Percentiles rank a stretch among this genome's conserved stretches.
Evolutionary conservation across 1,140 invertebrate species (phyloP).

Genomic region (Eumaeus atala): DNA sequence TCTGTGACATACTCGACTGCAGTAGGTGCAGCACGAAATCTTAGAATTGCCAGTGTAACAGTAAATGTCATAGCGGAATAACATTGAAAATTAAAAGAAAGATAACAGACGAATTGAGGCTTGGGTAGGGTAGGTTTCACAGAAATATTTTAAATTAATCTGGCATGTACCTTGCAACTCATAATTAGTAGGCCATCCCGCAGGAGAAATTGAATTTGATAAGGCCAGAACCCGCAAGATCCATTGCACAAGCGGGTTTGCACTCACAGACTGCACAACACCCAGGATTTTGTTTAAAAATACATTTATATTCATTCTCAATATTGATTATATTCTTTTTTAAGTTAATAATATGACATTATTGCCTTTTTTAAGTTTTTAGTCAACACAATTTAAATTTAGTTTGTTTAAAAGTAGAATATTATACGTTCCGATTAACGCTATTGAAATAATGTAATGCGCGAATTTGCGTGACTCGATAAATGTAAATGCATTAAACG

Average conservation of each 20-base stretch:
- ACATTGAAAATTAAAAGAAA: too few species aligned
- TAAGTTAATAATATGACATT: background rate
- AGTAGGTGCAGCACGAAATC: too few species aligned
- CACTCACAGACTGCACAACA: slow-evolving; percentile 30
- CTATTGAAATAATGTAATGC: background rate
- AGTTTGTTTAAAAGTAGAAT: background rate
- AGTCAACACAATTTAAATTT: background rate
- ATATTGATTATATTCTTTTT: background rate
- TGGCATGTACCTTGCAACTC: slow-evolving; percentile 31
- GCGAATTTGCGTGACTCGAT: background rate
- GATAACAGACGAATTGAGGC: too few species aligned
- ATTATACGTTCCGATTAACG: slow-evolving; percentile 2
- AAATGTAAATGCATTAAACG: slow-evolving; percentile 1
- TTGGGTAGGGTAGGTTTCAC: too few species aligned
- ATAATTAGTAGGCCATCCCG: slow-evolving; percentile 41
- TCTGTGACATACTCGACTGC: too few species aligned
- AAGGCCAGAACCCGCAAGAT: slow-evolving; percentile 33
- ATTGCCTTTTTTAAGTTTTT: background rate
- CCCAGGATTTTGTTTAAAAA: slow-evolving; percentile 28
- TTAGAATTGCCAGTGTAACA: too few species aligned
- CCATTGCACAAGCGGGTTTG: slow-evolving; percentile 32
- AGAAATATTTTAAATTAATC: background rate
- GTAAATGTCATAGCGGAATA: too few species aligned
- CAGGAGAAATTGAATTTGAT: slow-evolving; percentile 32
- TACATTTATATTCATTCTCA: slow-evolving; percentile 25